A percentile compares a stretch with the other conserved stretches of the same genome.
Evolutionary conservation across 2,113 vertebrate species (phyloP).

Genomic region (Pseudorectes ferrugineus): DNA sequence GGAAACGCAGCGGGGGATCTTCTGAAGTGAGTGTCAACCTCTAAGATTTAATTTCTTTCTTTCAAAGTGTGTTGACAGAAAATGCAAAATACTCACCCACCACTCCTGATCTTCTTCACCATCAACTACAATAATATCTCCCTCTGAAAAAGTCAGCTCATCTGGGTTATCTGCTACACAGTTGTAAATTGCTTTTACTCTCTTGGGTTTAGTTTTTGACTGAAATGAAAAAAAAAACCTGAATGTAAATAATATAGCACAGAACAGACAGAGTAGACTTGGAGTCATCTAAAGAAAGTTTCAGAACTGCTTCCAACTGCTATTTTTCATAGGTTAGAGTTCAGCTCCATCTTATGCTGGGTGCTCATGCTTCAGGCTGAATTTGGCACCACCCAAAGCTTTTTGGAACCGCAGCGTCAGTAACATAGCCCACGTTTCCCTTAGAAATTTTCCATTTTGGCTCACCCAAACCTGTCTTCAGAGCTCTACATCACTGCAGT

Average conservation of each 20-base stretch:
- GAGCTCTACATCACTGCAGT: not conserved
- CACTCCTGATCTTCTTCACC: conserved; percentile 94
- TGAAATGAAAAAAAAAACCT: conserved; percentile 46
- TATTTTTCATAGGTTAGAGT: not conserved
- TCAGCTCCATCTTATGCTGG: not conserved
- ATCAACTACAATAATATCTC: conserved; percentile 92
- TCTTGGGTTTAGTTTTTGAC: conserved; percentile 83
- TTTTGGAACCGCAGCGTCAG: not conserved
- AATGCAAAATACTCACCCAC: conserved; percentile 86
- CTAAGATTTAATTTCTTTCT: not conserved
- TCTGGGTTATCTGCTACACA: conserved; percentile 91
- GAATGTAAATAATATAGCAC: not conserved
- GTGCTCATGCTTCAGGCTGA: not conserved
- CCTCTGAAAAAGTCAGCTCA: conserved; percentile 90
- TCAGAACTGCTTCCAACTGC: not conserved
- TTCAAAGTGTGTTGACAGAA: not conserved
- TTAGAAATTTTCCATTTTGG: not conserved
- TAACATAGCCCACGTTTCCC: not conserved
- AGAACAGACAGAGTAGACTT: not conserved
- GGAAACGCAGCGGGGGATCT: not conserved
- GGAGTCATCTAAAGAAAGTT: not conserved
- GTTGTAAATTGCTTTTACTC: conserved; percentile 93
- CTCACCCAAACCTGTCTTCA: not conserved
- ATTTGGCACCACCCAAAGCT: not conserved
- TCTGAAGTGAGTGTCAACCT: not conserved